Conservation (phyloP, 2,797 vertebrate species). For the Ataeniobius toweri region DNA sequence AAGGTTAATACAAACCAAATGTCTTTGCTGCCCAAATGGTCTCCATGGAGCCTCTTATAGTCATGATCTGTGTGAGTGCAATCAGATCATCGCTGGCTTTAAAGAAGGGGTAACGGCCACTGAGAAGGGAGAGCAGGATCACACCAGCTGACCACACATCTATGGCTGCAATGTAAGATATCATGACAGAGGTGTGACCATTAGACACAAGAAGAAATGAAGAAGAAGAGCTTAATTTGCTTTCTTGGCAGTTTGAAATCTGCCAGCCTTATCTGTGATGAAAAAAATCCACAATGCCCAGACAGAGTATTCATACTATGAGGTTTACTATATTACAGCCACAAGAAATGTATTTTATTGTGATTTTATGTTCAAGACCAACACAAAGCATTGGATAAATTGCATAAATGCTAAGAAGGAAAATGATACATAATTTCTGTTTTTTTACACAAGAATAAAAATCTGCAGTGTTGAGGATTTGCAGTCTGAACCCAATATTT, state of each 20-base stretch:
- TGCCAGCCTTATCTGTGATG: background rate
- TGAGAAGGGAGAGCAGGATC: conserved; percentile 94
- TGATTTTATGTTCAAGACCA: background rate
- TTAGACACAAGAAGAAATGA: background rate
- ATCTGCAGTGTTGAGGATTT: no score
- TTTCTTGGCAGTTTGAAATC: background rate
- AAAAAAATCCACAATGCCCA: no score
- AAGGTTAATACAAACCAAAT: conserved; percentile 84
- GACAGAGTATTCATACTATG: background rate
- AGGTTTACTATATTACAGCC: background rate
- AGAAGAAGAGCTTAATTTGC: background rate
- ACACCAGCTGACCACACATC: conserved; percentile 98
- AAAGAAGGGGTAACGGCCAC: conserved; percentile 96
- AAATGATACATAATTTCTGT: no score
- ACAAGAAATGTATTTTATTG: background rate
- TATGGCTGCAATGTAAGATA: conserved; percentile 85
- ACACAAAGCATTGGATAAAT: background rate
- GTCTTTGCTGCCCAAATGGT: conserved; percentile 90
- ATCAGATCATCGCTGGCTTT: conserved; percentile 97
- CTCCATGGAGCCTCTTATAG: conserved; percentile 93
- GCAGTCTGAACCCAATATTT: no score
- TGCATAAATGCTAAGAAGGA: no score
- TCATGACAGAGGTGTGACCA: background rate
- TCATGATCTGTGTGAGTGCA: conserved; percentile 96
- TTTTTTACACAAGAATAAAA: no score